These are phyloP conservation scores for Ephialtes manifestator DNA, from an alignment of 2,888 invertebrate genomes.

Conservation along the genomic window DNA sequence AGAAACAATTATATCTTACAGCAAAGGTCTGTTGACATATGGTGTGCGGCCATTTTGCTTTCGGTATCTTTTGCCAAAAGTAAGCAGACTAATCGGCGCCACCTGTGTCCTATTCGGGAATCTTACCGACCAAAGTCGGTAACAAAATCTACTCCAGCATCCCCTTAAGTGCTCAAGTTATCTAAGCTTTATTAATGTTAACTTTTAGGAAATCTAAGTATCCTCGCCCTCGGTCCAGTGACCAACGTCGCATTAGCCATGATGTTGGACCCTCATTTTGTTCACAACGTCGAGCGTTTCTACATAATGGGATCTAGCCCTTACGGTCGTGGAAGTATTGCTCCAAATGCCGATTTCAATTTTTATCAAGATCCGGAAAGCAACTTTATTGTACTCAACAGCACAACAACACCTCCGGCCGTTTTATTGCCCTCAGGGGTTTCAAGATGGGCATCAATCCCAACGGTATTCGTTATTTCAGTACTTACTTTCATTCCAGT, in stretches of 20 bases:
- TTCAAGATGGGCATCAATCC: slow-evolving; percentile 62
- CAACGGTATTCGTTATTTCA: slow-evolving; percentile 76
- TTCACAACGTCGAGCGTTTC: slow-evolving; percentile 78
- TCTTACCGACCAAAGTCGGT: too few relatives aligned
- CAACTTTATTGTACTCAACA: slow-evolving; percentile 87
- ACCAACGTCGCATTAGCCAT: slow-evolving; percentile 88
- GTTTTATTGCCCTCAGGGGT: slow-evolving; percentile 87
- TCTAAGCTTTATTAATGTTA: slow-evolving; percentile 82
- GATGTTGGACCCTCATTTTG: slow-evolving; percentile 82
- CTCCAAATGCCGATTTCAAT: slow-evolving; percentile 88
- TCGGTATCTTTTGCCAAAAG: too few relatives aligned
- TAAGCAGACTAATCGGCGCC: too few relatives aligned
- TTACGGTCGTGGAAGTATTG: slow-evolving; percentile 82
- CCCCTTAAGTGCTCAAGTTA: slow-evolving; percentile 74
- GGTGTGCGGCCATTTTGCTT: too few relatives aligned
- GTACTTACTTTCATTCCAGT: neutral
- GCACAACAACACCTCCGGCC: slow-evolving; percentile 80
- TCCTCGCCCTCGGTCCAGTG: slow-evolving; percentile 86
- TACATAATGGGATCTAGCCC: slow-evolving; percentile 83
- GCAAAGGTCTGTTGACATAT: too few relatives aligned
- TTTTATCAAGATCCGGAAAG: slow-evolving; percentile 88
- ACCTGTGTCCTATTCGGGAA: too few relatives aligned
- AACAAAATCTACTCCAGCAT: too few relatives aligned
- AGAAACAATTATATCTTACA: too few relatives aligned
- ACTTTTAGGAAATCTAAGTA: slow-evolving; percentile 81